These are phyloP conservation scores for Epinotia nisella DNA, from an alignment of 2,888 invertebrate species.

Conservation along the genomic window DNA sequence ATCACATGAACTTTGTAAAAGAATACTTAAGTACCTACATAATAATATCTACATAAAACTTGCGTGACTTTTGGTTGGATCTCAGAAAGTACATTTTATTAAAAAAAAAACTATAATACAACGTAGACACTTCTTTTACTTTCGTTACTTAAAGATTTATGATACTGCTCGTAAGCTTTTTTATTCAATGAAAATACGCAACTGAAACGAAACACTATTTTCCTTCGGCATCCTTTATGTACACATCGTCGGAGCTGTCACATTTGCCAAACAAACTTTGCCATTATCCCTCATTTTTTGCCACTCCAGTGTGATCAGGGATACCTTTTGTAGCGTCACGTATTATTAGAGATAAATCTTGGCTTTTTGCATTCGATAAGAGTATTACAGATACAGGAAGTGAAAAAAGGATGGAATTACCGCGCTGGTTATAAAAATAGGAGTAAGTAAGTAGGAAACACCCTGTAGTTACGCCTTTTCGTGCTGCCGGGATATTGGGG, in stretches of 20 bases:
- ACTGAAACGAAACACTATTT: background rate
- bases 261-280: conserved; percentile 19
- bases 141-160: no score
- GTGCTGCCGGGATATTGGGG: background rate
- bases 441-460: background rate
- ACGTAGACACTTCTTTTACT: no score
- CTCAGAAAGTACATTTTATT: no score
- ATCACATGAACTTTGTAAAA: no score
- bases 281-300: conserved; percentile 23
- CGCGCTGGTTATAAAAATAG: background rate
- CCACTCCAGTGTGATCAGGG: conserved; percentile 47
- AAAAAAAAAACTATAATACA: no score
- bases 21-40: no score
- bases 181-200: background rate
- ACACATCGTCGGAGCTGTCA: background rate
- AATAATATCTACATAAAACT: no score
- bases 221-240: background rate
- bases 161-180: no score
- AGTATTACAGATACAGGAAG: conserved; percentile 51
- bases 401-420: conserved; percentile 49
- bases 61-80: no score
- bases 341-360: conserved; percentile 51
- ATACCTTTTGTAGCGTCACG: conserved; percentile 52
- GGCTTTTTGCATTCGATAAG: conserved; percentile 51
- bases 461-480: conserved; percentile 3